Conservation (phyloP, 2,113 vertebrate species). For the Saccopteryx bilineata region DNA sequence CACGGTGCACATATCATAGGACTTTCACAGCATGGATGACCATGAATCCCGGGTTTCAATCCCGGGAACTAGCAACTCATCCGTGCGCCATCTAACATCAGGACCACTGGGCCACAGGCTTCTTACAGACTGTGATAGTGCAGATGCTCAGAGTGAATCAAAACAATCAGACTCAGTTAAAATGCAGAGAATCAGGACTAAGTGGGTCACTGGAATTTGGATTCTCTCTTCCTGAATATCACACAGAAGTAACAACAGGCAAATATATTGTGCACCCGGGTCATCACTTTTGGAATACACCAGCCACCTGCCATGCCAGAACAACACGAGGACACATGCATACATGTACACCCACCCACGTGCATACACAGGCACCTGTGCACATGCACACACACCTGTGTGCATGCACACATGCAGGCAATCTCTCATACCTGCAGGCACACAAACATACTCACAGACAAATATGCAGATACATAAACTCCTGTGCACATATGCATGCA, state of each 20-base stretch:
- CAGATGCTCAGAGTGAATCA: not conserved
- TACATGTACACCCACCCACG: too few species aligned
- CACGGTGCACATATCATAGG: not conserved
- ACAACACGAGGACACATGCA: not conserved
- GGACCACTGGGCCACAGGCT: not conserved
- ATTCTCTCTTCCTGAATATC: not conserved
- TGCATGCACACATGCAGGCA: not conserved
- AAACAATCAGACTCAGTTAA: not conserved
- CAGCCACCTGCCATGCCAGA: not conserved
- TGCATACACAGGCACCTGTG: too few species aligned
- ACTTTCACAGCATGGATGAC: not conserved
- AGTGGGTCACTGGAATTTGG: not conserved
- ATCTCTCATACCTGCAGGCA: too few species aligned
- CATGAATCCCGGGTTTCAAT: not conserved
- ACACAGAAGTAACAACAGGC: not conserved
- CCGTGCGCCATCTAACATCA: not conserved
- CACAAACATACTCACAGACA: accelerated
- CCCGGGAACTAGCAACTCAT: not conserved
- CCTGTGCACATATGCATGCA: too few species aligned
- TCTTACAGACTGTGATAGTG: not conserved
- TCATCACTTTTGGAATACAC: not conserved
- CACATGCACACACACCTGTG: not conserved
- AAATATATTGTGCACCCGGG: not conserved
- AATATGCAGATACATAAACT: not conserved
- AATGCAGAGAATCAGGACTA: not conserved